Evolutionary conservation across 2,113 vertebrate genomes (phyloP).

Genomic region (Narcine bancroftii): DNA sequence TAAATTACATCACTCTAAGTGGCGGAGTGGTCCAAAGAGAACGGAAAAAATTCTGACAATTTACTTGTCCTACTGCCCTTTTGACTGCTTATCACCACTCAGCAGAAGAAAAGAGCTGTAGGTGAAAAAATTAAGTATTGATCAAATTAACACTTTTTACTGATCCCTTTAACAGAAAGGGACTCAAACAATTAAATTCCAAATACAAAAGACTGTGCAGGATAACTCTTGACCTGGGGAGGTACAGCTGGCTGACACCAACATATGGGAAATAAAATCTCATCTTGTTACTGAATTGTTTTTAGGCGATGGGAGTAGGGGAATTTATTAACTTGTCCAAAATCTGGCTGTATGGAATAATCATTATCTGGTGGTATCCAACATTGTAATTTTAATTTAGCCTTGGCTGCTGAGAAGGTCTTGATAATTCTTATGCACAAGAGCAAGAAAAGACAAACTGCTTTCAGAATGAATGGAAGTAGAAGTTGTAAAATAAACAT

Average conservation of each 20-base stretch:
- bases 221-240: constrained; percentile 69
- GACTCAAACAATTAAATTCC: constrained; percentile 84
- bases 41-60: constrained; percentile 77
- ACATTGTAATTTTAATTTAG: constrained; percentile 25
- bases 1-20: constrained; percentile 92
- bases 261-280: constrained; percentile 57
- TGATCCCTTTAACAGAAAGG: constrained; percentile 76
- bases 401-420: constrained; percentile 1
- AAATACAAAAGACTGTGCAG: constrained; percentile 70
- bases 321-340: constrained; percentile 37
- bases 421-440: constrained; percentile 1
- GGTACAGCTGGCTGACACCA: constrained; percentile 58
- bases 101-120: constrained; percentile 82
- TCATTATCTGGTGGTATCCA: background rate
- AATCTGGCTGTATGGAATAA: constrained; percentile 36
- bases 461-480: background rate
- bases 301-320: constrained; percentile 5
- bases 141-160: constrained; percentile 99
- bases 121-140: constrained; percentile 99
- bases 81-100: constrained; percentile 85
- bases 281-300: constrained; percentile 50
- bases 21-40: constrained; percentile 75
- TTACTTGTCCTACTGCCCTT: constrained; percentile 68
- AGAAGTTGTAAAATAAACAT: background rate
- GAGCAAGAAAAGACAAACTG: background rate